These are phyloP conservation scores for Hyperoodon ampullatus DNA, from an alignment of 2,113 vertebrate genomes.

Conservation along the genomic window DNA sequence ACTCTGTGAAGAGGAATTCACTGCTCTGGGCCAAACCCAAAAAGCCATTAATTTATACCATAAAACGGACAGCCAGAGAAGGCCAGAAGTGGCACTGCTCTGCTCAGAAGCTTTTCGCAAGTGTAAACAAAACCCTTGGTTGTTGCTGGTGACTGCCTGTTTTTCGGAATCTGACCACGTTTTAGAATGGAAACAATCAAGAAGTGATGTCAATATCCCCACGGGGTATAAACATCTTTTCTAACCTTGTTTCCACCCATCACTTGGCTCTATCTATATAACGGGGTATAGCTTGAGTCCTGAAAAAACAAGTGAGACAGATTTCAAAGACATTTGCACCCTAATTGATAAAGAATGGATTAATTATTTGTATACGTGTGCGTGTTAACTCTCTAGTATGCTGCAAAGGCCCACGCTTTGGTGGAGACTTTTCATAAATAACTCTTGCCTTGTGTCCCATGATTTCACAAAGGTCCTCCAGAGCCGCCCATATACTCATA, in stretches of 20 bases:
- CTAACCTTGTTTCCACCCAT: conserved; percentile 39
- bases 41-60: conserved; percentile 67
- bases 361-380: not conserved
- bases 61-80: conserved; percentile 36
- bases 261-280: not conserved
- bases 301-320: conserved; percentile 45
- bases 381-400: not conserved
- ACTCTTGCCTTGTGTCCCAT: conserved; percentile 55
- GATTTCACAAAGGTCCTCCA: conserved; percentile 70
- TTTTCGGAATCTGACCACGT: conserved; percentile 36
- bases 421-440: conserved; percentile 64
- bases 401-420: conserved; percentile 18
- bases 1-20: conserved; percentile 73
- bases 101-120: not conserved
- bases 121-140: conserved; percentile 42
- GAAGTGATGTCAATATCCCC: conserved; percentile 21
- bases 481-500: conserved; percentile 56
- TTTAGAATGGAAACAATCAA: conserved; percentile 69
- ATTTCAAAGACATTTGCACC: not conserved
- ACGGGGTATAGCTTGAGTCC: not conserved
- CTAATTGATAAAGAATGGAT: conserved; percentile 42
- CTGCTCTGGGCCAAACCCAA: conserved; percentile 52
- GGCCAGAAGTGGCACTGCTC: not conserved
- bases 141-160: conserved; percentile 66
- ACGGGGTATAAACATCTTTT: conserved; percentile 6